Conservation (phyloP, 2,113 vertebrate species). For the Myotis brandtii region DNA sequence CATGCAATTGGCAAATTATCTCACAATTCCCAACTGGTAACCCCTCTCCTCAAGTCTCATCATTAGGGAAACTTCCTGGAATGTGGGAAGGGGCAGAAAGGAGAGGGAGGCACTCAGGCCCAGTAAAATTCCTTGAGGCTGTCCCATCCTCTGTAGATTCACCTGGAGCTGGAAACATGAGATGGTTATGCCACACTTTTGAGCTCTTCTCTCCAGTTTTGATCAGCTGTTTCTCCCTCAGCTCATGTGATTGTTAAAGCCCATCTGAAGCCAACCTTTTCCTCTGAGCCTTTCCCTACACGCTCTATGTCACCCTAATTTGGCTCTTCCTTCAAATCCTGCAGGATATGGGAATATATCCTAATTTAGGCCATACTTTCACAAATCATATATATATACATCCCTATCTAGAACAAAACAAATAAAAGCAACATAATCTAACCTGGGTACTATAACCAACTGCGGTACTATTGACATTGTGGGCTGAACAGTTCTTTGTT, state of each 20-base stretch:
- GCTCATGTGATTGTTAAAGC: background rate
- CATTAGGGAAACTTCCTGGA: background rate
- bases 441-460: background rate
- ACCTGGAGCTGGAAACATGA: background rate
- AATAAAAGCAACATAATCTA: background rate
- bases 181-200: background rate
- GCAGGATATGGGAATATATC: background rate
- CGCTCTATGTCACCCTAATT: background rate
- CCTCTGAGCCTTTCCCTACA: background rate
- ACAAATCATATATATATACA: background rate
- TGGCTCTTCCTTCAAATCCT: background rate
- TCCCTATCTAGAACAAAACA: background rate
- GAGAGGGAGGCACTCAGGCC: background rate
- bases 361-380: slow-evolving; percentile 18
- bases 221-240: background rate
- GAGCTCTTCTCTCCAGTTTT: background rate
- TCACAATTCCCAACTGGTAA: background rate
- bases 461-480: background rate
- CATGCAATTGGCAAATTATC: background rate
- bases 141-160: background rate
- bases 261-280: background rate
- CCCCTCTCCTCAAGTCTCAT: background rate
- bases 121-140: background rate
- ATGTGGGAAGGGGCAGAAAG: background rate
- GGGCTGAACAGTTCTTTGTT: background rate